Conservation (phyloP, 1,140 invertebrate species). For the Heliconius hewitsoni region DNA sequence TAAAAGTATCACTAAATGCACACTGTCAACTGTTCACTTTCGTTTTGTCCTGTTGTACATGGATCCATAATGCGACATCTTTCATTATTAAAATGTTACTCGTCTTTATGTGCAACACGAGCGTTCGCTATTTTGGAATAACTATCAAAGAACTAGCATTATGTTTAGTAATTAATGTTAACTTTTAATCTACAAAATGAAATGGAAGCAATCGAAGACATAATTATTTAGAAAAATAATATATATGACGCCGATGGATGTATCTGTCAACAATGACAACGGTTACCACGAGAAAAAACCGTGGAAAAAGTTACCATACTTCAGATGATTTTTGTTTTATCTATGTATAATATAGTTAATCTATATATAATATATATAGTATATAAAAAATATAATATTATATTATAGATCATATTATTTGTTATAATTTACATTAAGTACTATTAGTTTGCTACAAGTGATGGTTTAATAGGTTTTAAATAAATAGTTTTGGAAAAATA, state of each 20-base stretch:
- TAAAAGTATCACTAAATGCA: slow-evolving; percentile 53
- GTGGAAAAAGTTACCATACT: neutral
- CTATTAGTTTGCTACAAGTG: neutral
- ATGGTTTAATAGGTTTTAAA: neutral
- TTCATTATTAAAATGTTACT: slow-evolving; percentile 63
- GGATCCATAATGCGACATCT: slow-evolving; percentile 71
- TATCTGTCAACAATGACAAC: slow-evolving; percentile 12
- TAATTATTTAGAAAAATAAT: slow-evolving; percentile 8
- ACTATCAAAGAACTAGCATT: slow-evolving; percentile 9
- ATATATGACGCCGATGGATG: slow-evolving; percentile 9
- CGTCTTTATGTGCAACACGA: slow-evolving; percentile 37
- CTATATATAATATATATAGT: neutral
- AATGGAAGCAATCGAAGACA: slow-evolving; percentile 10
- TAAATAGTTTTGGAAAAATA: neutral
- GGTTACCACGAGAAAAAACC: neutral
- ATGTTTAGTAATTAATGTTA: neutral
- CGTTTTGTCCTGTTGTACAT: slow-evolving; percentile 78
- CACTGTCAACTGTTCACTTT: slow-evolving; percentile 73
- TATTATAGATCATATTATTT: too few species aligned
- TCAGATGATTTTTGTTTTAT: neutral
- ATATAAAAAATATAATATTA: too few species aligned
- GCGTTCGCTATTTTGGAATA: neutral
- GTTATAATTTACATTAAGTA: neutral
- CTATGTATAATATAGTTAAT: neutral
- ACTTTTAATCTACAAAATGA: neutral